These are phyloP conservation scores for Cephus pygmeus DNA, from an alignment of 2,888 invertebrate genomes.

Conservation along the genomic window DNA sequence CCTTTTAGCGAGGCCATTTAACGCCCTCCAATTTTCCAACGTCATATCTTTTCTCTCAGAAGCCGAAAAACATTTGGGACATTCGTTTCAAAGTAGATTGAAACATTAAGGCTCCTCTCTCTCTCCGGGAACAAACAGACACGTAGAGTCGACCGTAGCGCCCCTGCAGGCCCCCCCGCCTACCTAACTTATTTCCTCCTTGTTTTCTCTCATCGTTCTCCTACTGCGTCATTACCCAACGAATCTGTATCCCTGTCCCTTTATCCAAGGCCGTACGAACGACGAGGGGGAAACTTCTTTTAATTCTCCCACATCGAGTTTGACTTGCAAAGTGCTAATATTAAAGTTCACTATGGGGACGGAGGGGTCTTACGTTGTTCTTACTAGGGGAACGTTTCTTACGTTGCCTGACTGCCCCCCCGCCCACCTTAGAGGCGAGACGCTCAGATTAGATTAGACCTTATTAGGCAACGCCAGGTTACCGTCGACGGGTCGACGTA, in stretches of 20 bases:
- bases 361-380: slow-evolving; percentile 7
- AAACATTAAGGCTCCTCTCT: slow-evolving; percentile 19
- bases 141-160: neutral
- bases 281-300: slow-evolving; percentile 36
- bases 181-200: neutral
- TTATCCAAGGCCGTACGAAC: slow-evolving; percentile 12
- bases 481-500: neutral
- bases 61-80: neutral
- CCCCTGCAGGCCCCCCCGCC: neutral
- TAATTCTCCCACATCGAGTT: slow-evolving; percentile 37
- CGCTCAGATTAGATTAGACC: slow-evolving; percentile 36
- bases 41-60: slow-evolving; percentile 17
- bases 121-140: neutral
- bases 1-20: slow-evolving; percentile 43
- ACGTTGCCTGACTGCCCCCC: slow-evolving; percentile 29
- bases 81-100: slow-evolving; percentile 14
- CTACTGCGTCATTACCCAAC: neutral
- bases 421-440: slow-evolving; percentile 25
- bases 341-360: slow-evolving; percentile 36
- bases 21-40: slow-evolving; percentile 9
- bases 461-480: slow-evolving; percentile 29
- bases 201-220: neutral
- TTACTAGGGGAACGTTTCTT: slow-evolving; percentile 37
- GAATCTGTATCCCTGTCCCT: neutral
- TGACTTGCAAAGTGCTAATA: slow-evolving; percentile 49